These are phyloP conservation scores for Darevskia mixta DNA, from an alignment of 2,797 vertebrate genomes.

Conservation along the genomic window DNA sequence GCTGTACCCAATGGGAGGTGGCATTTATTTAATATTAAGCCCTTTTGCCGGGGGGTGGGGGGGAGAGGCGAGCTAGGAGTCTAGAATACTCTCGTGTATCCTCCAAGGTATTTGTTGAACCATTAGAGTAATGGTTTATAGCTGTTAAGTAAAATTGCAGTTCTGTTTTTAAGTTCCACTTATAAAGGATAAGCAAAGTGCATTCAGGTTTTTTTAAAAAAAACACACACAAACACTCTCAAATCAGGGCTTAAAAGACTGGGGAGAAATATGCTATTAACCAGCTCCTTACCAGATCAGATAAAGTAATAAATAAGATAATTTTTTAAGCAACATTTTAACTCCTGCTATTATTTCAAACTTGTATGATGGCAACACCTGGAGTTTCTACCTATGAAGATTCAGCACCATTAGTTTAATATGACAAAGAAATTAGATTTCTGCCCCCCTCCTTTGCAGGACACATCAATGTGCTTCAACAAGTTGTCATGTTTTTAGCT, in stretches of 20 bases:
- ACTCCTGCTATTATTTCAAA: background rate
- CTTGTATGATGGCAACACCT: background rate
- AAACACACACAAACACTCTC: constrained; percentile 18
- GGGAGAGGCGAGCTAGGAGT: constrained; percentile 10
- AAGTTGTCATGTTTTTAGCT: background rate
- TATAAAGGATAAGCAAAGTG: constrained; percentile 82
- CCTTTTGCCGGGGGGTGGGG: constrained; percentile 66
- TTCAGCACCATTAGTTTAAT: background rate
- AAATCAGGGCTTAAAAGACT: constrained; percentile 65
- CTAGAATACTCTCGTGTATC: constrained; percentile 80
- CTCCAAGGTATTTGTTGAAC: constrained; percentile 83
- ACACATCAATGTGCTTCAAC: background rate
- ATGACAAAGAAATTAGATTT: background rate
- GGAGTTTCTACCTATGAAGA: background rate
- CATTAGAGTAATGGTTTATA: constrained; percentile 83
- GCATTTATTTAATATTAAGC: constrained; percentile 85
- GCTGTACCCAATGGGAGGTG: constrained; percentile 78
- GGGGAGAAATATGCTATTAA: constrained; percentile 68
- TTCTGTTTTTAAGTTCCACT: constrained; percentile 80
- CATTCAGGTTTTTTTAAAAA: constrained; percentile 79
- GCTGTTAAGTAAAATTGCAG: constrained; percentile 82
- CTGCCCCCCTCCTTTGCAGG: background rate
- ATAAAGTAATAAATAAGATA: constrained; percentile 19
- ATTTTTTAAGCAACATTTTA: background rate
- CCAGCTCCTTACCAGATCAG: constrained; percentile 61